These are phyloP conservation scores for Steromphala cineraria DNA, from an alignment of 2,888 invertebrate species.

Conservation along the genomic window DNA sequence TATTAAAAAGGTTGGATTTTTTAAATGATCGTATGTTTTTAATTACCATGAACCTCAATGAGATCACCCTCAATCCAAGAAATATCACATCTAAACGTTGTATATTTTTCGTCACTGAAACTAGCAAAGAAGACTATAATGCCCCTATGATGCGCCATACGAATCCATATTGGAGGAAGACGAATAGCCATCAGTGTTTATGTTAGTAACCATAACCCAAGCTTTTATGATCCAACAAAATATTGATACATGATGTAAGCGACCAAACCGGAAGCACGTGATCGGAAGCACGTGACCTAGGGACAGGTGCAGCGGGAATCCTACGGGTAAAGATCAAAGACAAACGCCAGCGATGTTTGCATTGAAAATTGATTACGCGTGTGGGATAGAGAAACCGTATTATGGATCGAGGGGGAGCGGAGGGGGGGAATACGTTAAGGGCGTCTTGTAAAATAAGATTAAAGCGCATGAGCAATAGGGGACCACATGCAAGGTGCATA, in stretches of 20 bases:
- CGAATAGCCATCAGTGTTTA: too few relatives aligned
- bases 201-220: too few relatives aligned
- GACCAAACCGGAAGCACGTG: conserved; percentile 7
- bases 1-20: too few relatives aligned
- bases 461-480: neutral
- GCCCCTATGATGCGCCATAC: too few relatives aligned
- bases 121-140: too few relatives aligned
- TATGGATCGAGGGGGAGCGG: neutral
- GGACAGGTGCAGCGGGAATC: neutral
- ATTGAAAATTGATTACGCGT: conserved; percentile 4
- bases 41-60: too few relatives aligned
- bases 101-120: too few relatives aligned
- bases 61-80: too few relatives aligned
- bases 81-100: too few relatives aligned
- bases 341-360: neutral
- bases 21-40: too few relatives aligned
- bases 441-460: neutral
- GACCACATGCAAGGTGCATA: neutral
- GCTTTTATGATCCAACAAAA: neutral
- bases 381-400: neutral
- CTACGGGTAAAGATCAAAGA: neutral
- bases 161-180: too few relatives aligned
- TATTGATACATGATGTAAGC: conserved; percentile 19
- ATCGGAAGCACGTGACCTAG: conserved; percentile 9
- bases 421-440: neutral